Base-by-base conservation (phyloP, 2,113 vertebrate genomes). In the Progne subis region DNA sequence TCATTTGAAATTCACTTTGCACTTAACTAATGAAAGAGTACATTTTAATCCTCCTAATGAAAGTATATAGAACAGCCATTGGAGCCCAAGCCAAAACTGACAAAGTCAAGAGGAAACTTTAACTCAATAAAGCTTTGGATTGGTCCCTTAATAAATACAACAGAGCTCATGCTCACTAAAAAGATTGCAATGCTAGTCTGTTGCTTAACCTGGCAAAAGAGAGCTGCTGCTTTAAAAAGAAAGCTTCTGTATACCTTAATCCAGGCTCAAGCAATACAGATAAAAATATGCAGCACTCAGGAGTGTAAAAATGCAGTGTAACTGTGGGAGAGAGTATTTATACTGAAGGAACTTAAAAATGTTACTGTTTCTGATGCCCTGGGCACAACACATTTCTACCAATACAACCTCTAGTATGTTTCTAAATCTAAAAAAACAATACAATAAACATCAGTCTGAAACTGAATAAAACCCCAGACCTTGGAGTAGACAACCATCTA, bases 11-110 rank as follows among this genome's bases (percentile, higher is more conserved):
- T 91, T 96, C 90, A 96, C 82, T 86, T 81, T 92, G 86, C 88
- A 95, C 92, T 93, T 95, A 93, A 94, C 82, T 92, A 96, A 96
- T 88, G 92, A 95, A 93, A 91, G 82, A 94, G 60, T 96, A 97
- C 93, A 95, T 86, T 96, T 96, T 95, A 97, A 97, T 95, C 93
- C 90, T 94, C 50, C 85, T 86, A 92, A 94, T 1, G 24, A 93
- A 96, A 84, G 88, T 31, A 64, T 68, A 68, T 6, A 90, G 53
- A 74, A 78, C 18, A 49, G 39, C 64, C 60, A 67, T 1, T 24
- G 37, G 47, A 92, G 61, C 28, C 46, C 0, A 2, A 93, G 88
- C 68, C 85, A 92, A 86, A 90, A 74, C 46, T 3, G 20, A 86
- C 69, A 80, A 88, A 90, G 82, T 92, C 76, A 92, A 86, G 2